Evolutionary conservation across 53 echinoderm and acorn worm species (phyloP).

Genomic region (Pentamera pediparva): DNA sequence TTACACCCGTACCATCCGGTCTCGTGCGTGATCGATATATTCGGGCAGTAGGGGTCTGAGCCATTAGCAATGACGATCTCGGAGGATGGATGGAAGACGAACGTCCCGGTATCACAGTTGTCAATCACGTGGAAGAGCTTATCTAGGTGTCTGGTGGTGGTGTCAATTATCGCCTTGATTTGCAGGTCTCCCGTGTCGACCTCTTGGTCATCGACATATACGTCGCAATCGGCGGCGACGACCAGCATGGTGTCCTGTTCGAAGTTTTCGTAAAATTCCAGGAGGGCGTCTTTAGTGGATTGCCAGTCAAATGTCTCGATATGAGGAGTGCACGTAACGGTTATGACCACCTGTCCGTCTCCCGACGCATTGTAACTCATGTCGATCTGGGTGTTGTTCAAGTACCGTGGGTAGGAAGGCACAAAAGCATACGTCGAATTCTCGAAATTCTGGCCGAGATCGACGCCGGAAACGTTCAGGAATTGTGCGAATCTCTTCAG

Average conservation of each 20-base stretch:
- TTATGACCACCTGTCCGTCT: conserved; percentile 4
- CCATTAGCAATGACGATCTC: background rate
- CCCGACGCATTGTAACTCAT: conserved; percentile 6
- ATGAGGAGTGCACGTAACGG: background rate
- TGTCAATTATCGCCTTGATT: background rate
- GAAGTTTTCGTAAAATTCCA: conserved; percentile 1
- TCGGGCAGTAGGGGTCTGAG: background rate
- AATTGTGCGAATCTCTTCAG: background rate
- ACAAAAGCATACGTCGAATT: conserved; percentile 4
- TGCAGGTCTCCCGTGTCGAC: conserved; percentile 8
- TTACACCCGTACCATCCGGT: conserved; percentile 32
- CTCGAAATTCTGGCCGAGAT: background rate
- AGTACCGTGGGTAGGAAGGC: background rate
- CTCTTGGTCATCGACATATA: conserved; percentile 16
- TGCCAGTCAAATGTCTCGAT: background rate
- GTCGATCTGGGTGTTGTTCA: conserved; percentile 13
- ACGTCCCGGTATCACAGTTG: background rate
- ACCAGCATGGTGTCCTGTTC: background rate
- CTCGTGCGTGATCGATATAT: background rate
- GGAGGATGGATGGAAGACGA: background rate
- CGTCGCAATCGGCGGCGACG: conserved; percentile 14
- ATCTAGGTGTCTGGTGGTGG: background rate
- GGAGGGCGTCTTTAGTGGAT: background rate
- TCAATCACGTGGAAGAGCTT: background rate
- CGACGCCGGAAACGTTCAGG: background rate